phyloP scores from a whole-genome alignment of 2,113 vertebrate species.

The Siniperca chuatsi region DNA sequence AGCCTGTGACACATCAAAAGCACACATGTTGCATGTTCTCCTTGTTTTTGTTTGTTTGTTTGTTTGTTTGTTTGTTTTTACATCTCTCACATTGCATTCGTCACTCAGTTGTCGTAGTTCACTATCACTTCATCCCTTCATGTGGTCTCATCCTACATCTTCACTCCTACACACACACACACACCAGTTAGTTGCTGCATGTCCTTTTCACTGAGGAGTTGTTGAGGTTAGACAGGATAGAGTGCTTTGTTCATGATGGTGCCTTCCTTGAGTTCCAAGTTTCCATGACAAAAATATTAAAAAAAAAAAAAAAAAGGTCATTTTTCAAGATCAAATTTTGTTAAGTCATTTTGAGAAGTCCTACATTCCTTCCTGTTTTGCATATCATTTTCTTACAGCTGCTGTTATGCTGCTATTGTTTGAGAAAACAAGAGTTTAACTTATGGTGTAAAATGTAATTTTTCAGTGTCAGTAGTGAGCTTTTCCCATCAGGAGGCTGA shows the following conservation, averaged over 20 bases:
- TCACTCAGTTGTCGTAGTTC: neutral
- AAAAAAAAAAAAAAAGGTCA: neutral
- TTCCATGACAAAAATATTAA: conserved; percentile 30
- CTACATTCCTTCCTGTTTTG: conserved; percentile 63
- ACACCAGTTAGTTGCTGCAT: conserved; percentile 45
- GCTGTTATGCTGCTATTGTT: conserved; percentile 65
- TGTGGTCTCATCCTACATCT: neutral
- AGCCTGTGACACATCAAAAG: conserved; percentile 48
- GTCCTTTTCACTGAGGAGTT: conserved; percentile 25
- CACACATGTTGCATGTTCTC: conserved; percentile 59
- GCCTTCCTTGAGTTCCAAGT: conserved; percentile 73
- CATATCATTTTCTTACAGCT: conserved; percentile 59
- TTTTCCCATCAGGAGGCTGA: conserved; percentile 33
- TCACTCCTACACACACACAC: neutral
- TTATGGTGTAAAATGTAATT: conserved; percentile 36
- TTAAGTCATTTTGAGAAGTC: conserved; percentile 36
- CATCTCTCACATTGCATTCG: neutral
- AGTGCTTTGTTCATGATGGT: conserved; percentile 74
- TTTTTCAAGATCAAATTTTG: conserved; percentile 50
- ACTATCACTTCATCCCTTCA: neutral
- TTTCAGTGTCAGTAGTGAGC: conserved; percentile 41
- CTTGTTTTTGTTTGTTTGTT: neutral
- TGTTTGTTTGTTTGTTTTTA: neutral
- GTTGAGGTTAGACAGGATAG: conserved; percentile 26
- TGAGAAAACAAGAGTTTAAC: conserved; percentile 23